Evolutionary conservation across 2,797 vertebrate species (phyloP).

Genomic region (Melanotaenia trifasciata): DNA sequence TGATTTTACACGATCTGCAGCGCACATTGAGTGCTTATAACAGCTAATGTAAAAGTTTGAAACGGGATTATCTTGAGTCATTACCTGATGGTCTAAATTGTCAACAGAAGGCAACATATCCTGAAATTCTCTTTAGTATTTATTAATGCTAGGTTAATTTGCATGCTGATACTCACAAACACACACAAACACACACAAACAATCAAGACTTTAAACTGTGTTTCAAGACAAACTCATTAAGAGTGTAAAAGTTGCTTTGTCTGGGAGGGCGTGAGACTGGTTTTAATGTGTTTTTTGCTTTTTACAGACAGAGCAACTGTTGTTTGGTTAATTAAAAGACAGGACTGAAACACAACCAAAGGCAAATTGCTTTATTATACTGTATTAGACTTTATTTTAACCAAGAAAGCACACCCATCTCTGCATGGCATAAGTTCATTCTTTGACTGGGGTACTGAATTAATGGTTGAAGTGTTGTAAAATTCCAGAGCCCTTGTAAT

Average conservation of each 20-base stretch:
- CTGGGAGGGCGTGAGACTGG: background rate
- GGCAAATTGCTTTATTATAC: background rate
- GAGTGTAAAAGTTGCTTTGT: too few relatives aligned
- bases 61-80: slow-evolving; percentile 13
- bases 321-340: background rate
- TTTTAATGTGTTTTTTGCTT: background rate
- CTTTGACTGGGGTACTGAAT: background rate
- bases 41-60: slow-evolving; percentile 24
- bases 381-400: background rate
- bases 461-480: background rate
- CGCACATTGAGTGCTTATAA: slow-evolving; percentile 8
- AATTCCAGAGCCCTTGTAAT: background rate
- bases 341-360: background rate
- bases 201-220: too few relatives aligned
- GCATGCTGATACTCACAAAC: too few relatives aligned
- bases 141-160: background rate
- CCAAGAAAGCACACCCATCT: background rate
- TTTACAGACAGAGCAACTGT: background rate
- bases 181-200: too few relatives aligned
- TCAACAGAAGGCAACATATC: background rate
- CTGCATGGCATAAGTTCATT: background rate
- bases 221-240: background rate
- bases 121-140: background rate
- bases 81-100: background rate
- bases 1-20: slow-evolving; percentile 12